phyloP scores from a whole-genome alignment of 2,888 invertebrate genomes.

The Caenorhabditis macrosperma region DNA sequence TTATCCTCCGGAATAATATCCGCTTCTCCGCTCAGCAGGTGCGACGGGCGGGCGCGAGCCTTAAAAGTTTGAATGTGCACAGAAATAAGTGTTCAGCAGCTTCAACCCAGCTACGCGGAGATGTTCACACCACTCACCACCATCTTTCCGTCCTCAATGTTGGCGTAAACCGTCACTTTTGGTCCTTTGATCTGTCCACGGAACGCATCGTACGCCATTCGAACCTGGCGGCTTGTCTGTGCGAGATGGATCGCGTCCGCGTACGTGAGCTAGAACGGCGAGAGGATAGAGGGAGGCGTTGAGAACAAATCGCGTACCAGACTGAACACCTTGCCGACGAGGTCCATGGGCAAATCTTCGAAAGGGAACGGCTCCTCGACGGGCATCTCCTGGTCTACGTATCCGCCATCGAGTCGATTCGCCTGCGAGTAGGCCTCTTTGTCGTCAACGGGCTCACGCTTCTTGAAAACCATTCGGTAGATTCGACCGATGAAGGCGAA shows the following conservation, averaged over 20 bases:
- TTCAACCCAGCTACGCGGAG: too few species aligned
- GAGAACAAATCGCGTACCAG: neutral
- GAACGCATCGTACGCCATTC: neutral
- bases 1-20: neutral
- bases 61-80: neutral
- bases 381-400: neutral
- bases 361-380: conserved; percentile 4
- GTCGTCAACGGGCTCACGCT: conserved; percentile 1
- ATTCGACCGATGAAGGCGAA: conserved; percentile 8
- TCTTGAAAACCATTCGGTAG: conserved; percentile 20
- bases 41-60: conserved; percentile 10
- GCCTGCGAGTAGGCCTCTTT: conserved; percentile 9
- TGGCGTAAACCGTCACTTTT: conserved; percentile 2
- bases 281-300: neutral
- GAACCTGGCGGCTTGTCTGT: neutral
- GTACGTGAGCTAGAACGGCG: conserved; percentile 19
- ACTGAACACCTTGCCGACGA: neutral
- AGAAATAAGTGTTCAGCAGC: neutral
- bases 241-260: conserved; percentile 6
- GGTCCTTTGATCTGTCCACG: conserved; percentile 18
- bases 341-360: neutral
- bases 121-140: conserved; percentile 1
- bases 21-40: neutral
- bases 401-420: neutral
- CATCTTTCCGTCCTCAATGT: conserved; percentile 7